Evolutionary conservation across 2,888 invertebrate genomes (phyloP), one percentile per base, ranked within the genome.

Genomic region (Serripes groenlandicus): DNA sequence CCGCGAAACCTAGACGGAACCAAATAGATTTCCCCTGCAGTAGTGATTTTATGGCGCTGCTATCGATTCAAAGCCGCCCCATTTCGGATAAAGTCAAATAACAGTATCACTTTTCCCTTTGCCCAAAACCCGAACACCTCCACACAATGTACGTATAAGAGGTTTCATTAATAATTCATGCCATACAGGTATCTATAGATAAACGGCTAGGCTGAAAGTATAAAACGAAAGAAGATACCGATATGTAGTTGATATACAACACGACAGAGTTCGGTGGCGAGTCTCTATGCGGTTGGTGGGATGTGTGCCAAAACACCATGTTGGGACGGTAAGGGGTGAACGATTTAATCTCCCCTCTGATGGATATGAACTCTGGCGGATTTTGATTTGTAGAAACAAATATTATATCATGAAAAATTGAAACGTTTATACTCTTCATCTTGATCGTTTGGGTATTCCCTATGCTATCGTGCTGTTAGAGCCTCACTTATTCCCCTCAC

Each of bases 11-110:
- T 73, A 49, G 62, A 62, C 62, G 62, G 73, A 30, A 62, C 73
- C 73, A 28, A 73, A 73, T 62, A 62, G 42, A 60, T 74, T 75
- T 66, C 66, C 49, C 64, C 54, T 66, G 66, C 66, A 75, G 54
- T 52, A 62, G 64, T 42, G 75, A 75, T 66, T 75, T 75, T 75
- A 75, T 75, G 32, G 66, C 54, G 54, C 54, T 35, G 28, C 54
- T 64, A 66, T 75, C 54, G 66, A 75, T 60, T 66, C 66, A 32
- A 66, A 42, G 35, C 66, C 66, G 66, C 66, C 66, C 66, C 66
- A 66, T 66, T 66, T 66, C 66, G 66, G 66, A 66, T 66, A 66
- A 66, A 66, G 66, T 66, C 66, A 66, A 66, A 66, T 66, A 66
- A 66, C 66, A 28, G 23, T 66, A 66, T 42, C 66, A 42, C 66